Base-by-base conservation (phyloP, 1,140 invertebrate genomes). In the Lepidurus packardi region DNA sequence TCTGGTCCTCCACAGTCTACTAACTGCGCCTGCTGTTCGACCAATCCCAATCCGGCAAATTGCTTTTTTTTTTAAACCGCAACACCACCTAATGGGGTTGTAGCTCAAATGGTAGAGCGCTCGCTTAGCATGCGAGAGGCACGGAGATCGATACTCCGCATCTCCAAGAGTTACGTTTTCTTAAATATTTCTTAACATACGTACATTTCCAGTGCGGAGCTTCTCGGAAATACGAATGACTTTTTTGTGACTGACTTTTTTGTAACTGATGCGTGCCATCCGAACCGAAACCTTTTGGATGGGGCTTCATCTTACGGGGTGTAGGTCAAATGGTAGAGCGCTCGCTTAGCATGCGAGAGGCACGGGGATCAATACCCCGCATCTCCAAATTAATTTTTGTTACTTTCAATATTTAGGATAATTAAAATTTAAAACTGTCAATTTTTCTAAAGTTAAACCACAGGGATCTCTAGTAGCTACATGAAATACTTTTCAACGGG, bases 101-200 rank as follows among this genome's bases (percentile, higher is more conserved):
- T 92, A 92, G 90, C 91, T 92, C 91, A 92, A 89, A 91, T 92
- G 90, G 91, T 92, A 92, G 91, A 92, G 91, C 91, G 90, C 90
- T 92, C 90, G 91, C 90, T 92, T 92, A 92, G 91, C 91, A 92
- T 92, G 90, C 88, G 91, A 92, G 90, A 92, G 90, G 90, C 91
- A 92, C 90, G 88, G 91, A 90, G 86, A 92, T 92, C 91, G 90
- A 92, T 92, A 88, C 91, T 90, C 90, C 88, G 89, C 90, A 89
- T 89, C 90, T 90, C 90, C 89, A 91, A 24, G 43, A 9, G 8
- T 78, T 65, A 45, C 45, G 34, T 73, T 13, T 78, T 16, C 34
- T 75, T 11, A n/a, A 3, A 73, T 73, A 16, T 34, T 34, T 34
- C 25, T 34, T 3, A 34, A 34, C 25, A 34, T 34, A 1, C 25